phyloP scores from a whole-genome alignment of 2,888 invertebrate genomes.

The Drosophila merina region DNA sequence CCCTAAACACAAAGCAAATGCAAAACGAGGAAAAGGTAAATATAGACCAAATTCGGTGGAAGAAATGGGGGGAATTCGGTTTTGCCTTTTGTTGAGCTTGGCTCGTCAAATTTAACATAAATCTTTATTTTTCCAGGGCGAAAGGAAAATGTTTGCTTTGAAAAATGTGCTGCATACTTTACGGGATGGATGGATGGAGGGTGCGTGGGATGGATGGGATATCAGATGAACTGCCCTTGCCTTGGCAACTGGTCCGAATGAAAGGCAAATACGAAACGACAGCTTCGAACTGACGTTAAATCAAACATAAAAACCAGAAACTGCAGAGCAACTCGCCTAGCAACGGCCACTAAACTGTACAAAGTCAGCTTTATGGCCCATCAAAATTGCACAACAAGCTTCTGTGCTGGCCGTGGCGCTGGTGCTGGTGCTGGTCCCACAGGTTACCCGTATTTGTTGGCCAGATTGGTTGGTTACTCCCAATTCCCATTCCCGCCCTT shows the following conservation, averaged over 20 bases:
- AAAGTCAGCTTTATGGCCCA: conserved; percentile 57
- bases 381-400: conserved; percentile 61
- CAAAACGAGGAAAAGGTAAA: conserved; percentile 24
- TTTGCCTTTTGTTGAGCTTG: conserved; percentile 44
- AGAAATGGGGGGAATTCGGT: conserved; percentile 17
- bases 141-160: conserved; percentile 31
- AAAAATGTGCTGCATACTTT: conserved; percentile 32
- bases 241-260: conserved; percentile 58
- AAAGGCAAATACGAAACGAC: conserved; percentile 38
- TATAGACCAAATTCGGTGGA: conserved; percentile 34
- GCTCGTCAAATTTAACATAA: conserved; percentile 53
- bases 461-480: conserved; percentile 29
- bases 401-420: conserved; percentile 1
- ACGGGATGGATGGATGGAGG: background rate
- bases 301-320: conserved; percentile 47
- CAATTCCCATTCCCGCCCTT: background rate
- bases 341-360: conserved; percentile 49
- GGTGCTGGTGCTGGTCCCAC: conserved; percentile 9
- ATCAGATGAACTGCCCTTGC: conserved; percentile 35
- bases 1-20: conserved; percentile 25
- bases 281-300: conserved; percentile 47
- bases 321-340: conserved; percentile 30
- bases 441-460: conserved; percentile 34
- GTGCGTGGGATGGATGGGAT: background rate
- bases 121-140: conserved; percentile 45